Base-by-base conservation (phyloP, 2,113 vertebrate genomes). In the Austrofundulus limnaeus region DNA sequence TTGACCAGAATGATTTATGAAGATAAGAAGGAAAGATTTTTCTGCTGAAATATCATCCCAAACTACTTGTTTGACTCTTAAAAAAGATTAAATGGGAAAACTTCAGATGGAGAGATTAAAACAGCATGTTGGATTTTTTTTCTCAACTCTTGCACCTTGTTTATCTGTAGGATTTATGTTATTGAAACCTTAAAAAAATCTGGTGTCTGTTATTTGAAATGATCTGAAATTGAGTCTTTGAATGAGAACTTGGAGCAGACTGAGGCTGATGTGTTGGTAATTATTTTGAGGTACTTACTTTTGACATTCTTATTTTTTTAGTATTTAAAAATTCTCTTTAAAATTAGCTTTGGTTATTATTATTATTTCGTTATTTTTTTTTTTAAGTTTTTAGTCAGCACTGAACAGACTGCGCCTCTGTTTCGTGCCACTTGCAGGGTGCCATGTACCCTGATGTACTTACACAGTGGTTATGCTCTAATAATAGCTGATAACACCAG, bases 401-500 rank as follows among this genome's bases (percentile, higher is more conserved):
- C 11, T 38, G 12, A 38, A 38, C 12, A 14, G 15, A 50, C 24
- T 16, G 4, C 7, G 24, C 45, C 17, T 46, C 9, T 43, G 24
- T 21, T 31, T 49, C 14, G 24, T 21, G 21, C n/a, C 23, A 8
- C 57, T 57, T 41, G 45, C 24, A 10, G 20, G 16, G 39, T 52
- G 39, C 37, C 13, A 21, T 52, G 15, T 20, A 28, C 66, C 11
- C 14, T 21, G 46, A 45, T 60, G 50, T 12, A 34, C 17, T 15
- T 25, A 20, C 55, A 58, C 39, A 28, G 9, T 19, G 43, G 20
- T 17, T 49, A 11, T 34, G 5, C 16, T 24, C 6, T 60, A 34
- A 64, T 54, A 21, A 25, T 61, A 7, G 19, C 38, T 38, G 16
- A 14, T 52, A 46, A 16, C 38, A 52, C 64, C 28, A 41, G 34